A percentile compares a stretch with the other conserved stretches of the same genome.
Conservation (phyloP, 2,888 invertebrate species). For the Adelphocoris suturalis region DNA sequence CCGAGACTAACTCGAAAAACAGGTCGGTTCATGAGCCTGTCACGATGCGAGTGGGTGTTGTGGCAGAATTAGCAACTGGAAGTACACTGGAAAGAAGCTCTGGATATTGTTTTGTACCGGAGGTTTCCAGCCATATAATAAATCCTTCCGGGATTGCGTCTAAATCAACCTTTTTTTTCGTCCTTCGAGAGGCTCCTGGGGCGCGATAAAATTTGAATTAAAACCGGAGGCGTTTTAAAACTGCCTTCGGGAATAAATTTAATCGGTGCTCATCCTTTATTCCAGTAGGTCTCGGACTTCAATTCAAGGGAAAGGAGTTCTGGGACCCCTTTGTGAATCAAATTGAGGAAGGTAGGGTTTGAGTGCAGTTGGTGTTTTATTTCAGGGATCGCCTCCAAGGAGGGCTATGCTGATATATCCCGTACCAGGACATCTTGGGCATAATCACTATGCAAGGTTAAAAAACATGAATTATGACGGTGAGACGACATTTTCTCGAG, state of each 20-base stretch:
- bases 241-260: constrained; percentile 30
- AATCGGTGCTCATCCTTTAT: constrained; percentile 31
- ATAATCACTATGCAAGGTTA: no score
- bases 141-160: constrained; percentile 11
- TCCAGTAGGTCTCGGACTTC: background rate
- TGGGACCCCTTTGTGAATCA: background rate
- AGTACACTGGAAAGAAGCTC: constrained; percentile 36
- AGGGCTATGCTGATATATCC: no score
- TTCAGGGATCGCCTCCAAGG: no score
- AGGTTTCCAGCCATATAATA: background rate
- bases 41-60: constrained; percentile 22
- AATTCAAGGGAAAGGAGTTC: background rate
- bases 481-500: no score
- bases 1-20: background rate
- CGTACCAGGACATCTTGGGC: no score
- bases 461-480: no score
- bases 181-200: background rate
- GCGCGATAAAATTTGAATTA: constrained; percentile 59
- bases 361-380: no score
- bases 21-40: background rate
- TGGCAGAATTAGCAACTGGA: constrained; percentile 19
- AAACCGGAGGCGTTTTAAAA: constrained; percentile 57
- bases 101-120: constrained; percentile 52
- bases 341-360: no score
- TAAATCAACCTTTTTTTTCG: constrained; percentile 43